Percentiles rank a stretch among this genome's conserved stretches.
Conservation (phyloP, 2,888 invertebrate species). For the Trichacis sp. region DNA sequence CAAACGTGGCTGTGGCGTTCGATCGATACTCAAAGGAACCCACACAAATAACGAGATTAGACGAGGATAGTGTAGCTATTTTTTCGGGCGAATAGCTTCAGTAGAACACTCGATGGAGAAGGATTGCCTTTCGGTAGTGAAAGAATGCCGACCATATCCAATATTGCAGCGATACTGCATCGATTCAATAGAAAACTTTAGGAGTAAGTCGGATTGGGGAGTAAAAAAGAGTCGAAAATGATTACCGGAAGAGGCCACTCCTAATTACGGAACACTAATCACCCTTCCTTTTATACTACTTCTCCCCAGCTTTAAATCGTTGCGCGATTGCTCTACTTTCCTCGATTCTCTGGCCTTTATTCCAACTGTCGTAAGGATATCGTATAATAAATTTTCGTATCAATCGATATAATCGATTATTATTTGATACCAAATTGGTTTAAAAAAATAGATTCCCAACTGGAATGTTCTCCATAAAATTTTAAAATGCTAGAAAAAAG, state of each 20-base stretch:
- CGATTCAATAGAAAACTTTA: slow-evolving; percentile 26
- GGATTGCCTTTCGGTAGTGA: slow-evolving; percentile 42
- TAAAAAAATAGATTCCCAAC: too few species aligned
- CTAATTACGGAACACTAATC: slow-evolving; percentile 41
- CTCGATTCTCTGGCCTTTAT: too few species aligned
- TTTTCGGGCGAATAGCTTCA: slow-evolving; percentile 46
- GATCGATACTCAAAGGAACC: slow-evolving; percentile 47
- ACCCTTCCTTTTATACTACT: too few species aligned
- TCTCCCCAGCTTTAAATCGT: too few species aligned
- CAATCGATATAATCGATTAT: too few species aligned
- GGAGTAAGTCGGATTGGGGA: slow-evolving; percentile 28
- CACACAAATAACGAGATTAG: slow-evolving; percentile 53
- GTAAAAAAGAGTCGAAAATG: slow-evolving; percentile 35
- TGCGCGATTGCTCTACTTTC: too few species aligned
- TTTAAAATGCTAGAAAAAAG: too few species aligned
- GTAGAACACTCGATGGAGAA: slow-evolving; percentile 30
- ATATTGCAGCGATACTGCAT: slow-evolving; percentile 26
- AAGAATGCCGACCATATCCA: slow-evolving; percentile 40
- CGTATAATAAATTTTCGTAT: too few species aligned
- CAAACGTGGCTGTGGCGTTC: slow-evolving; percentile 19
- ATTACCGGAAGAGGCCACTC: slow-evolving; percentile 40
- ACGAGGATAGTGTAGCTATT: slow-evolving; percentile 46
- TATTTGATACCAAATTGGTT: too few species aligned
- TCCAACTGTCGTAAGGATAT: too few species aligned
- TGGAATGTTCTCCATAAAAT: too few species aligned